Percentiles rank a stretch among this genome's conserved stretches.
Conservation (phyloP, 2,113 vertebrate species). For the Rhabdomys dilectus region DNA sequence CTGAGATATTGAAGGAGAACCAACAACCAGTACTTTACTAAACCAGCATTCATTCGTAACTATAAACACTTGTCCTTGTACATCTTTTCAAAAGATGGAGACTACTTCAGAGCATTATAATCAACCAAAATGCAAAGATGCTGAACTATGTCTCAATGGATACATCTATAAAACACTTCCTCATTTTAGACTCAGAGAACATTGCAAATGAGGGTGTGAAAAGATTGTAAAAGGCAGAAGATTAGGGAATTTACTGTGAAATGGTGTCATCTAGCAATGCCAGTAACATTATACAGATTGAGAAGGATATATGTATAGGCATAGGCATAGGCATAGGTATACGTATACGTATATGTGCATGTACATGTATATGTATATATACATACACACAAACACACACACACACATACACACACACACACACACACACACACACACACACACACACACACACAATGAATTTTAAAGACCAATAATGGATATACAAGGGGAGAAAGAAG, state of each 20-base stretch:
- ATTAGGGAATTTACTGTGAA: not conserved
- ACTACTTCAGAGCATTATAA: not conserved
- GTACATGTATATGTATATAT: not conserved
- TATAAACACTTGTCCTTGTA: not conserved
- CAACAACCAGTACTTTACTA: not conserved
- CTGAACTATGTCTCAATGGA: not conserved
- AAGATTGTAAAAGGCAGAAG: not conserved
- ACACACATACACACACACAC: no score
- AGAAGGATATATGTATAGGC: no score
- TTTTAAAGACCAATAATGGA: not conserved
- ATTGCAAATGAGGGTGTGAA: not conserved
- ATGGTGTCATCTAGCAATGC: no score
- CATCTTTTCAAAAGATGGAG: not conserved
- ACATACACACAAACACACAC: not conserved
- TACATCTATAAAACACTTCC: not conserved
- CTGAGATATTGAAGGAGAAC: not conserved
- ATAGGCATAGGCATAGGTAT: no score
- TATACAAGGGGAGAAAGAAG: not conserved
- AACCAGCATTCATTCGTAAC: not conserved
- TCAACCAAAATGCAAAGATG: not conserved
- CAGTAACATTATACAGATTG: not conserved
- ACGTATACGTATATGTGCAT: no score
- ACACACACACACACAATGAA: not conserved
- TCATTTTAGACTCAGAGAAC: not conserved
- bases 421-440: not conserved